Evolutionary conservation across 2,888 invertebrate genomes (phyloP).

Genomic region (Heliconius hortense): DNA sequence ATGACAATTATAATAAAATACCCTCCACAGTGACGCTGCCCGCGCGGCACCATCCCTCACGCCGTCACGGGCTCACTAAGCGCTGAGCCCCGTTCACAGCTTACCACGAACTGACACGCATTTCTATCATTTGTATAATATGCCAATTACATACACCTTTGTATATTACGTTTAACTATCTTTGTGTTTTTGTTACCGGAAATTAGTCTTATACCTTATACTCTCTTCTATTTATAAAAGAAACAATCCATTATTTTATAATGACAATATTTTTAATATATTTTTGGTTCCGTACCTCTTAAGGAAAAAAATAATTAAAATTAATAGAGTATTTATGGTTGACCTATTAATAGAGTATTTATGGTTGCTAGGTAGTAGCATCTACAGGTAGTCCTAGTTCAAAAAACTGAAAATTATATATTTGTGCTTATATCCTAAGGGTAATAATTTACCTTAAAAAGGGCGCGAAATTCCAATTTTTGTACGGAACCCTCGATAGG

Average conservation of each 20-base stretch:
- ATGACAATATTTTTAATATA: background rate
- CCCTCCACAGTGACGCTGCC: conserved; percentile 40
- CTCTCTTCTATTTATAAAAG: background rate
- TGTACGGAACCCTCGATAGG: no score
- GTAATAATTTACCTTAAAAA: no score
- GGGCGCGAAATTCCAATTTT: no score
- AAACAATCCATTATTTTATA: background rate
- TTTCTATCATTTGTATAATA: conserved; percentile 30
- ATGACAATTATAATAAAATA: background rate
- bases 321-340: no score
- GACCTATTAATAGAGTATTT: no score
- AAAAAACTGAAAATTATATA: no score
- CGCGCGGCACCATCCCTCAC: conserved; percentile 59
- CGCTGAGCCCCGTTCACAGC: conserved; percentile 26
- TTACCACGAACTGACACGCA: conserved; percentile 31
- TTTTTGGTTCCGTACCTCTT: no score
- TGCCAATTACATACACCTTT: background rate
- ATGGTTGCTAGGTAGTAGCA: no score
- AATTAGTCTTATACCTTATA: background rate
- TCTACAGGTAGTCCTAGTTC: no score
- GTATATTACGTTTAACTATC: background rate
- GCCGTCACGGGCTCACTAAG: conserved; percentile 41
- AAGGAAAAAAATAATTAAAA: no score
- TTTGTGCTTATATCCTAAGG: no score
- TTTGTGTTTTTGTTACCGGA: background rate